A percentile compares a stretch with the other conserved stretches of the same genome.
These are phyloP conservation scores for Patella depressa DNA, from an alignment of 2,888 invertebrate genomes.

Conservation along the genomic window DNA sequence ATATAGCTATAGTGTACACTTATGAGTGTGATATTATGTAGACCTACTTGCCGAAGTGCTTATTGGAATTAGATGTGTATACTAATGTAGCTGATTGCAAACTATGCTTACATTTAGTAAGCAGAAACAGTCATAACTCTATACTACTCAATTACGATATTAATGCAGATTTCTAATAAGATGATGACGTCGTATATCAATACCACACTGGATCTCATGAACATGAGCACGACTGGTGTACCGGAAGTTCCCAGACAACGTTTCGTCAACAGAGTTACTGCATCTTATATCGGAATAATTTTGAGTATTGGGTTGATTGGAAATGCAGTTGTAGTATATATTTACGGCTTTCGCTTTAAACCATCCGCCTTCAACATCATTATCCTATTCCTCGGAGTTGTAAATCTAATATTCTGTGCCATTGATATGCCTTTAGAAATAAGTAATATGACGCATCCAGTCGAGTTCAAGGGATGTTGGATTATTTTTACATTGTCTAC, in stretches of 20 bases:
- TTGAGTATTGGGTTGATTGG: not conserved
- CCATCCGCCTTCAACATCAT: constrained; percentile 2
- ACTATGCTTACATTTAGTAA: too few species aligned
- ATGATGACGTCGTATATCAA: too few species aligned
- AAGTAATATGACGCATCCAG: not conserved
- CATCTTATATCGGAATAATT: constrained; percentile 10
- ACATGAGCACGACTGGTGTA: too few species aligned
- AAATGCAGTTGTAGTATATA: not conserved
- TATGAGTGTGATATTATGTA: too few species aligned
- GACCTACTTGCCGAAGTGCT: too few species aligned
- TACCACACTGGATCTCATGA: too few species aligned
- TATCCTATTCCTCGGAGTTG: constrained; percentile 10
- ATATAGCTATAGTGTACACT: too few species aligned
- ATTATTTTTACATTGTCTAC: not conserved
- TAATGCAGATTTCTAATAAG: too few species aligned
- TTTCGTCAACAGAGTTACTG: constrained; percentile 10
- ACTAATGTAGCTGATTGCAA: too few species aligned
- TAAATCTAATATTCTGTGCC: constrained; percentile 10
- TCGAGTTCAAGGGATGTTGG: not conserved
- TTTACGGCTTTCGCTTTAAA: constrained; percentile 7
- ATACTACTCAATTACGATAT: too few species aligned
- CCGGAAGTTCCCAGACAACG: not conserved
- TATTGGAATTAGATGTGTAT: too few species aligned
- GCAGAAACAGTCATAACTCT: too few species aligned
- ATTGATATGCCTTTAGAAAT: constrained; percentile 12